phyloP scores from a whole-genome alignment of 2,888 invertebrate species.

The Drosophila ezoana region DNA sequence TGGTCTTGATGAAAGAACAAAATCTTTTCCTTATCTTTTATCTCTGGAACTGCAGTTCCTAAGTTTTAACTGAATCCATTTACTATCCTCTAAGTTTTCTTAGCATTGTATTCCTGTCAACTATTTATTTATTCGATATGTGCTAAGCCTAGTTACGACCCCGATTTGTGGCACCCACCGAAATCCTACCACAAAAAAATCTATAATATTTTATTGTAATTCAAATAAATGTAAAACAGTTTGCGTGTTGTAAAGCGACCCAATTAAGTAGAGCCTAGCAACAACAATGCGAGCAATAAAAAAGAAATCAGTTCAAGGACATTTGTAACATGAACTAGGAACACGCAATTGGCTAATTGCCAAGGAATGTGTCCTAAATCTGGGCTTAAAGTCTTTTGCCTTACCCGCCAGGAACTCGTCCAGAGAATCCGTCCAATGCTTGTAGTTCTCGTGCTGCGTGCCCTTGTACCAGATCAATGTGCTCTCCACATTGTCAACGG shows the following conservation, averaged over 20 bases:
- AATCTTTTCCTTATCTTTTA: too few relatives aligned
- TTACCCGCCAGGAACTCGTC: slow-evolving; percentile 92
- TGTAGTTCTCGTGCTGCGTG: slow-evolving; percentile 90
- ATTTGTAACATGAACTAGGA: slow-evolving; percentile 11
- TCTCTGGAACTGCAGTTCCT: too few relatives aligned
- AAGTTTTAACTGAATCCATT: slow-evolving; percentile 17
- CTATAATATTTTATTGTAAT: slow-evolving; percentile 48
- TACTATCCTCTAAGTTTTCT: neutral
- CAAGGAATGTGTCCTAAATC: too few relatives aligned
- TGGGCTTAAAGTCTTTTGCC: slow-evolving; percentile 47
- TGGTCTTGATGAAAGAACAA: too few relatives aligned
- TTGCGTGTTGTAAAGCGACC: slow-evolving; percentile 44
- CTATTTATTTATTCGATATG: slow-evolving; percentile 29
- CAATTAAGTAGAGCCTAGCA: slow-evolving; percentile 26
- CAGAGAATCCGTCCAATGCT: slow-evolving; percentile 91
- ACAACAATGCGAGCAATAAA: slow-evolving; percentile 17
- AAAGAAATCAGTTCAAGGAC: slow-evolving; percentile 21
- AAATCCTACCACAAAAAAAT: slow-evolving; percentile 25
- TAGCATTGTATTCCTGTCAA: neutral
- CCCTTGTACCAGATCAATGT: slow-evolving; percentile 98
- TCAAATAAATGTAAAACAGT: slow-evolving; percentile 37
- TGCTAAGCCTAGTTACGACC: slow-evolving; percentile 35
- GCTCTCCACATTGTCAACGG: slow-evolving; percentile 93
- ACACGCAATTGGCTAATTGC: slow-evolving; percentile 15
- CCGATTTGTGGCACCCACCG: slow-evolving; percentile 3